Evolutionary conservation across 2,113 vertebrate species (phyloP).

Genomic region (Podiceps cristatus): DNA sequence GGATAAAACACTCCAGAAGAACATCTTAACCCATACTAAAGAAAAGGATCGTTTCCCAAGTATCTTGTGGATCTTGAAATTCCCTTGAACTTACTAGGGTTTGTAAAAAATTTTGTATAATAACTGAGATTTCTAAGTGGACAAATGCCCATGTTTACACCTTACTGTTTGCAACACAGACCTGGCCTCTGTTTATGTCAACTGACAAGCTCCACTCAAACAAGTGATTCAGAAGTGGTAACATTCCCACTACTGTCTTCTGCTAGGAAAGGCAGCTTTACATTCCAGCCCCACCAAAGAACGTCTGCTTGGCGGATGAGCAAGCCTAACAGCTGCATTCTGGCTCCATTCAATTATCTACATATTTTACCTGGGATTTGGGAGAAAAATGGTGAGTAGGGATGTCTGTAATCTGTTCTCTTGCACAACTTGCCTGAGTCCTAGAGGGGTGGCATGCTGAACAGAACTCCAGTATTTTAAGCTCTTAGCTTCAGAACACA

Average conservation of each 20-base stretch:
- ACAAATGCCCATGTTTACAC: background rate
- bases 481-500: background rate
- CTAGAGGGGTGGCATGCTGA: background rate
- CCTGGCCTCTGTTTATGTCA: background rate
- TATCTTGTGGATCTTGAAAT: background rate
- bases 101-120: background rate
- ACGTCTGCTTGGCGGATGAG: background rate
- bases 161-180: background rate
- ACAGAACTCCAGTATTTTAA: background rate
- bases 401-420: background rate
- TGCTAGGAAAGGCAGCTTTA: background rate
- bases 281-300: background rate
- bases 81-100: background rate
- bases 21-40: background rate
- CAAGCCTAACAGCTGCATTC: background rate
- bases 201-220: background rate
- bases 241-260: background rate
- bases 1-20: background rate
- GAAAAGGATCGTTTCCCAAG: background rate
- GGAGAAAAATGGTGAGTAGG: background rate
- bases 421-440: rapidly evolving
- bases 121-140: background rate
- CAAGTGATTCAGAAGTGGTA: background rate
- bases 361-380: background rate
- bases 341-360: background rate